A percentile compares a stretch with the other conserved stretches of the same genome.
These are phyloP conservation scores for Geodia barretti DNA, from an alignment of 37 sponge, comb jelly and placozoan genomes.

Conservation along the genomic window DNA sequence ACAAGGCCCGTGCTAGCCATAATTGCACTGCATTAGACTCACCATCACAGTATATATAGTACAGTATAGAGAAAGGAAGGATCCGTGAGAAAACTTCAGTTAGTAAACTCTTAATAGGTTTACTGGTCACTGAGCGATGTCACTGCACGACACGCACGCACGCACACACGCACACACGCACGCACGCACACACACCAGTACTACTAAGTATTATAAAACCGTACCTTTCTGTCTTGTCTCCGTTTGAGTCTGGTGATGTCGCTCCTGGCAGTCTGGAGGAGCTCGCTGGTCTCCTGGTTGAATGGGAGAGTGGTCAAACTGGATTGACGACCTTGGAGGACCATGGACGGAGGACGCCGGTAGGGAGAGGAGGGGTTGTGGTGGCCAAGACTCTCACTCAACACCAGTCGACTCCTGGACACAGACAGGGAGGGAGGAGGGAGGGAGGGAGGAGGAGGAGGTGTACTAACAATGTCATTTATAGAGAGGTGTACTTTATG, in stretches of 20 bases:
- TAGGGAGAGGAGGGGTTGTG: slow-evolving; percentile 75
- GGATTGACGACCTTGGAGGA: not conserved
- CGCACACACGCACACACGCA: not conserved
- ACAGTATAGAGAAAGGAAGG: no score
- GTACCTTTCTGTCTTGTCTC: slow-evolving; percentile 49
- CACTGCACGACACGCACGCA: not conserved
- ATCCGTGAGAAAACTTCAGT: no score
- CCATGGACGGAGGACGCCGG: slow-evolving; percentile 57
- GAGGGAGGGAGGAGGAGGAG: no score
- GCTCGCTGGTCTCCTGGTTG: slow-evolving; percentile 48
- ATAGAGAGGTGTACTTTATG: no score
- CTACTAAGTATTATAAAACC: not conserved
- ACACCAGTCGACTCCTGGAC: slow-evolving; percentile 67
- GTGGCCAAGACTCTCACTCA: slow-evolving; percentile 74
- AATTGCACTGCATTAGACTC: no score
- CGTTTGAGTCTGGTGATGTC: slow-evolving; percentile 54
- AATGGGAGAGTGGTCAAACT: slow-evolving; percentile 1
- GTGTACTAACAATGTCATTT: no score
- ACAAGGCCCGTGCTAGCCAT: no score
- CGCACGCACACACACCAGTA: not conserved
- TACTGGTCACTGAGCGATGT: not conserved
- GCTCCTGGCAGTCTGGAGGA: slow-evolving; percentile 52
- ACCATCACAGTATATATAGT: no score
- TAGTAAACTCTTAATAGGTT: no score
- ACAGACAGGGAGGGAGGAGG: no score